Evolutionary conservation across 2,797 vertebrate genomes (phyloP), one percentile per base, ranked within the genome.

Genomic region (Fistularia tabacaria): DNA sequence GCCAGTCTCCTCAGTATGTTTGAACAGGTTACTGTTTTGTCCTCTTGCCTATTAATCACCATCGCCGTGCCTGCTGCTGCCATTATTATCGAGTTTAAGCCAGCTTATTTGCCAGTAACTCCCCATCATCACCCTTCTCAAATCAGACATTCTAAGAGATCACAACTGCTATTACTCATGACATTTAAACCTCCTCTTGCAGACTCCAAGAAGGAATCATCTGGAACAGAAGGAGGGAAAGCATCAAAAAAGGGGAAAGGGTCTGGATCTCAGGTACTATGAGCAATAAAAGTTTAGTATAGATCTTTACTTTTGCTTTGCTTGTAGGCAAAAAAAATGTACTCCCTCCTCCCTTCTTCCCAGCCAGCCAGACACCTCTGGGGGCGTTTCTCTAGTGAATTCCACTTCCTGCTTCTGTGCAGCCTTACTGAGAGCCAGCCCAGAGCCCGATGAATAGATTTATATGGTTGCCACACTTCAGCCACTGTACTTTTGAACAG

Each of bases 161-260:
- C n/a, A 14, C 13, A 36, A 38, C 43, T 11, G 41, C 42, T 43
- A 14, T 13, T 1, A 15, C 6, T 36, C 40, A 11, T 45, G 38
- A 13, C 41, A 14, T 37, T 46, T 58, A 38, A 66, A 51, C 36
- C 51, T 14, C 14, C 8, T 13, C 9, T 15, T 36, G 56, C 92
- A 98, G 96, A 98, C 93, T 94, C 93, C 81, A 96, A 94, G 93
- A 96, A 96, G 91, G 95, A 97, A 85, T 90, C 92, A 89, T 93
- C 96, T 94, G 93, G 94, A 91, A 90, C 94, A 67, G 97, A 98
- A 92, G 96, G 94, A 91, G 97, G 95, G 86, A 98, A 98, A 92
- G 87, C 92, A 81, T 92, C 92, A 69, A 96, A 98, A 91, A 97
- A 94, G 90, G 89, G 92, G 78, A 99, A 97, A 95, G 90, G 92